phyloP scores from a whole-genome alignment of 1,140 invertebrate genomes.

The Zaprionus capensis region DNA sequence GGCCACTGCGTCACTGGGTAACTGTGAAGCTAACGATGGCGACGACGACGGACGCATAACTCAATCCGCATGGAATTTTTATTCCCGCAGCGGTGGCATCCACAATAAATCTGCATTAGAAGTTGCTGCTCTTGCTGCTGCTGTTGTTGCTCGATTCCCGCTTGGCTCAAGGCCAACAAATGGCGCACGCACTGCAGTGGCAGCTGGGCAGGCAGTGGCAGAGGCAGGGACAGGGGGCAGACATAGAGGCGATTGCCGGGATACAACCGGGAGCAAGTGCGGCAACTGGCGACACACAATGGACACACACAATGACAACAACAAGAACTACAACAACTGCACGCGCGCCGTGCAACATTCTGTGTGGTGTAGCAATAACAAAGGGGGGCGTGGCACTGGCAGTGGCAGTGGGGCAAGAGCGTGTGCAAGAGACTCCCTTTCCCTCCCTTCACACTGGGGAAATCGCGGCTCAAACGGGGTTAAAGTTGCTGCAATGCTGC shows the following conservation, averaged over 20 bases:
- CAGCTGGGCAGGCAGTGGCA: constrained; percentile 12
- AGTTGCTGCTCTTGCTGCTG: constrained; percentile 8
- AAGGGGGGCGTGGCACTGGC: constrained; percentile 38
- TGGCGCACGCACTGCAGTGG: constrained; percentile 52
- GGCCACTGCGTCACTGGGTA: constrained; percentile 40
- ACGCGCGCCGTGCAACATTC: constrained; percentile 32
- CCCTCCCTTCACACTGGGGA: not conserved
- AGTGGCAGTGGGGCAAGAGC: constrained; percentile 5
- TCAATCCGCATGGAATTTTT: constrained; percentile 82
- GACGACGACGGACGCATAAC: constrained; percentile 65
- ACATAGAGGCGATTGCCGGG: not conserved
- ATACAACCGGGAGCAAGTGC: constrained; percentile 11
- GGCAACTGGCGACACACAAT: constrained; percentile 21
- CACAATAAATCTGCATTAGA: constrained; percentile 83
- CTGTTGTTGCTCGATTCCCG: constrained; percentile 22
- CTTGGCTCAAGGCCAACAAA: constrained; percentile 59
- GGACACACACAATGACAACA: constrained; percentile 38
- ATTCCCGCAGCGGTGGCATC: constrained; percentile 80
- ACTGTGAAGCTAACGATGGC: constrained; percentile 63
- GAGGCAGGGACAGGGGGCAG: not conserved
- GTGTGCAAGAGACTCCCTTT: not conserved
- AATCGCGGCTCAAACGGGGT: constrained; percentile 46
- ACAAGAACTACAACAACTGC: constrained; percentile 1
- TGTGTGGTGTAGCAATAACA: constrained; percentile 39
- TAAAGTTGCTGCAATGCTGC: constrained; percentile 58